These are phyloP conservation scores for Seriola dumerili DNA, from an alignment of 2,113 vertebrate species.

Conservation along the genomic window DNA sequence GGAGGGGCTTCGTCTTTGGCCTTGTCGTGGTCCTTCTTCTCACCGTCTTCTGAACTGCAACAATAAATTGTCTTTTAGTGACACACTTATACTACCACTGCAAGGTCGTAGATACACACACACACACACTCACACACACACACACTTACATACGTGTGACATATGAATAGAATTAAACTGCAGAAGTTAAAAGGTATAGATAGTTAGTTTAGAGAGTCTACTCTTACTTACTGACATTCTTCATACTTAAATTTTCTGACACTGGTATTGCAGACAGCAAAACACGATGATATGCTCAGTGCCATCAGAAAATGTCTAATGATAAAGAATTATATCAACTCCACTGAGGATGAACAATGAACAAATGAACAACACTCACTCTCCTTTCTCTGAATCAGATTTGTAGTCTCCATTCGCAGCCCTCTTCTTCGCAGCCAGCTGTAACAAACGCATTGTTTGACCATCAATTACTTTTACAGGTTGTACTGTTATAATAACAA, in stretches of 20 bases:
- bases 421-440: constrained; percentile 88
- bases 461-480: not conserved
- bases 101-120: not conserved
- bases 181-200: not conserved
- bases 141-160: not conserved
- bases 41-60: constrained; percentile 91
- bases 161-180: not conserved
- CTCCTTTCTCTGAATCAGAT: constrained; percentile 92
- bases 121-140: not conserved
- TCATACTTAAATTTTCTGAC: not conserved
- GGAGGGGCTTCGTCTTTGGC: constrained; percentile 85
- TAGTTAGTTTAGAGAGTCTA: not conserved
- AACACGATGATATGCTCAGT: no score
- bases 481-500: not conserved
- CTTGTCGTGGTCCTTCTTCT: constrained; percentile 93
- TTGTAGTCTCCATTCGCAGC: constrained; percentile 86
- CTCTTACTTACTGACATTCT: not conserved
- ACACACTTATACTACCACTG: not conserved
- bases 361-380: constrained; percentile 87
- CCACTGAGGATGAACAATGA: not conserved
- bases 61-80: constrained; percentile 25
- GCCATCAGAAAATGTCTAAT: not conserved
- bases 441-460: constrained; percentile 58
- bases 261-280: no score
- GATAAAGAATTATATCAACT: not conserved